Conservation (phyloP, 2,113 vertebrate genomes). For the Rhegmatorhina hoffmannsi region DNA sequence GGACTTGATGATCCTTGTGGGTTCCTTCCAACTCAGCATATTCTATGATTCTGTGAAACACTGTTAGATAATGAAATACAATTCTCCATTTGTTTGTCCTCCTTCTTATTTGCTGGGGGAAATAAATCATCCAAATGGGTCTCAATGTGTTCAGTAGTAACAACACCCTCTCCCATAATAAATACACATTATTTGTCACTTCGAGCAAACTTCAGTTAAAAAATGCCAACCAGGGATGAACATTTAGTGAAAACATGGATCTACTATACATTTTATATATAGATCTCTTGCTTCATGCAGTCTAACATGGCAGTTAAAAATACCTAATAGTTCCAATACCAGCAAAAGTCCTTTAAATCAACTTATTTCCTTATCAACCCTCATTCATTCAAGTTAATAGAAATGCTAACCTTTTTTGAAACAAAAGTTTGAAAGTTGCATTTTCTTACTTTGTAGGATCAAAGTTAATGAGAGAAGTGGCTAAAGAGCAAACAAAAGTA, state of each 20-base stretch:
- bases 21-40: not conserved
- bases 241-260: not conserved
- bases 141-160: not conserved
- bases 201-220: not conserved
- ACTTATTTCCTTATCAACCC: not conserved
- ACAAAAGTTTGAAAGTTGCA: not conserved
- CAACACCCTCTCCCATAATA: not conserved
- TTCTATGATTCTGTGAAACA: not conserved
- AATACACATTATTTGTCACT: not conserved
- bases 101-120: not conserved
- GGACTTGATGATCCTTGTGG: not conserved
- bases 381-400: not conserved
- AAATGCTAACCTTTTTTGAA: not conserved
- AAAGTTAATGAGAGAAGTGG: not conserved
- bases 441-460: not conserved
- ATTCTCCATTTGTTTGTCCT: not conserved
- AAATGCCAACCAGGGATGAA: not conserved
- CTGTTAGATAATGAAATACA: not conserved
- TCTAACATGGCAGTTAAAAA: not conserved
- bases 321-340: not conserved
- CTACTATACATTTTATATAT: not conserved
- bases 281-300: not conserved
- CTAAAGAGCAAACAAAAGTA: not conserved
- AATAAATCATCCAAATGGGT: not conserved
- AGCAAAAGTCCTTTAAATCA: not conserved